Base-by-base conservation (phyloP, 2,888 invertebrate species). In the Lymantria dispar region DNA sequence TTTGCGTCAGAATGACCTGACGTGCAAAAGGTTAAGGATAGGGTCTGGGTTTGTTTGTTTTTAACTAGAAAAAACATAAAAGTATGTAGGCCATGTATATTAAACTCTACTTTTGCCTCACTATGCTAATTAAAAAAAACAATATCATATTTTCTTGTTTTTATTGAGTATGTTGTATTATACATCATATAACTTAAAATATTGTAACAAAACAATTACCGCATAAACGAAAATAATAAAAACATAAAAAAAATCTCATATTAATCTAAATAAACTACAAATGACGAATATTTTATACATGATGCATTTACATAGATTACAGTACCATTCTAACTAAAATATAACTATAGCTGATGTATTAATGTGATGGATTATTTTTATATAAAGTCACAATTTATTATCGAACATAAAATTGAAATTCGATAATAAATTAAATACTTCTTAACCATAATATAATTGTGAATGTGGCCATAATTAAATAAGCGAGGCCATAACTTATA, bases 261-360 rank as follows among this genome's bases (percentile, higher is more conserved):
- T 64, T 75, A 73, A 58, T 79, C 76, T 84, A 83, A 69, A 74
- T 76, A 72, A 71, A 74, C 79, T 86, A 85, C 65, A 58, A 80
- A 76, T 67, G 73, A 79, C 67, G 68, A 72, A 79, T 68, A 62
- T 74, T 82, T 85, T 84, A 78, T 85, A 87, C 85, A 87, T 71
- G 66, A 78, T 79, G 78, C 83, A 84, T 88, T 87, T 89, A 88
- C 85, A 88, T 85, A 87, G 76, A 85, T 83, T 85, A 85, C 83
- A 87, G 85, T 80, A 81, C 78, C 75, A 75, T 75, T 66, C 64
- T 64, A 72, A 72, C 64, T 69, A 75, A 62, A 58, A 57, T 54
- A 62, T 62, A 52, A 65, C 60, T 65, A 74, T 51, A 66, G 59
- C 60, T 71, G 68, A 68, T 68, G 61, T 68, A 61, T 56, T 54